phyloP scores from a whole-genome alignment of 1,140 invertebrate species.

The Odontomachus brunneus region DNA sequence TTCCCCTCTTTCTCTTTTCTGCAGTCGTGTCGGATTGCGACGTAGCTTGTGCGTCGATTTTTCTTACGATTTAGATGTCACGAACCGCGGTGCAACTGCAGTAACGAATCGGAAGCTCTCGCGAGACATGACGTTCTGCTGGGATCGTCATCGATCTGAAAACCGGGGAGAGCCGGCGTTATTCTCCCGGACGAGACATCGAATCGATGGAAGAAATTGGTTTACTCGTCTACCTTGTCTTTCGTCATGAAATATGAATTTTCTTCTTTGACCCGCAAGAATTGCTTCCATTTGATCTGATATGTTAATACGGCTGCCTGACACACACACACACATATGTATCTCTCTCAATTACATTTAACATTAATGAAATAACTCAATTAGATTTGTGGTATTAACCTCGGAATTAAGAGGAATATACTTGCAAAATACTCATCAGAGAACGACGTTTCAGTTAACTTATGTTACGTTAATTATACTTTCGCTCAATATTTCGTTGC shows the following conservation, averaged over 20 bases:
- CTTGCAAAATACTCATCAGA: slow-evolving; percentile 10
- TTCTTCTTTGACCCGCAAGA: not conserved
- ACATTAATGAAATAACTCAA: slow-evolving; percentile 22
- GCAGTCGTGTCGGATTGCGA: slow-evolving; percentile 31
- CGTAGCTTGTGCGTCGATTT: no score
- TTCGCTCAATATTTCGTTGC: slow-evolving; percentile 40
- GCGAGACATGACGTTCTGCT: not conserved
- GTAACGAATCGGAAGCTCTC: slow-evolving; percentile 17
- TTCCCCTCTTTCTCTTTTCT: slow-evolving; percentile 22
- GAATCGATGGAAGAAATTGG: not conserved
- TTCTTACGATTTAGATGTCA: not conserved
- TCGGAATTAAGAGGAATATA: not conserved
- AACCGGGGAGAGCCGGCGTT: not conserved
- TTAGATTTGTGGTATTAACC: not conserved
- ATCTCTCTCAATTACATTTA: not conserved
- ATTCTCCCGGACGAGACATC: not conserved
- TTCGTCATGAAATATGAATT: not conserved
- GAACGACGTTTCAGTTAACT: not conserved
- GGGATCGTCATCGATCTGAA: not conserved
- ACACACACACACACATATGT: not conserved
- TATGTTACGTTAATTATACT: slow-evolving; percentile 34
- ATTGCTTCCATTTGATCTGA: not conserved
- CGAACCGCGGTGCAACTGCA: not conserved
- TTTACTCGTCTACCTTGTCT: not conserved
- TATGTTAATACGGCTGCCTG: not conserved